Evolutionary conservation across 2,888 invertebrate genomes (phyloP), one percentile per base, ranked within the genome.

Genomic region (Catocala fraxini): DNA sequence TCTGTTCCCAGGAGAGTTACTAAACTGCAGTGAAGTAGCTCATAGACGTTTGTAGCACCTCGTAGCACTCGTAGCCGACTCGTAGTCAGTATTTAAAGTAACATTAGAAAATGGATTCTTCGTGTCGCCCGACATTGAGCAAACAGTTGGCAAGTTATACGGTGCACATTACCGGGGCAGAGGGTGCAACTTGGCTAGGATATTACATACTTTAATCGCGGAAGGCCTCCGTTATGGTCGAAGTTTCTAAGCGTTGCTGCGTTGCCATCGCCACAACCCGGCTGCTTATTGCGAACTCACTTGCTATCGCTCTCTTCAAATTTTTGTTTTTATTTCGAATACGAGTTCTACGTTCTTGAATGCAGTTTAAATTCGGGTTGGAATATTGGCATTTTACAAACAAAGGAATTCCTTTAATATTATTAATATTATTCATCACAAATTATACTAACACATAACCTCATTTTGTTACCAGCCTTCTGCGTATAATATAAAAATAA

Each of bases 131-230:
- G 48, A 34, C 35, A 51, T 55, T 56, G 42, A 39, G 43, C 59
- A 15, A 64, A 56, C 48, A 47, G 52, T 63, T 51, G 39, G 11
- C n/a, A 46, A 54, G 48, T 61, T 57, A 51, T 45, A 54, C 54
- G 80, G 80, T 75, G 79, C 78, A 82, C 81, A 86, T 86, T 84
- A 84, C 78, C 66, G 13, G 10, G 60, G 42, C 45, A 55, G 56
- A 59, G 62, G 59, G 53, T 60, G 77, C 75, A 88, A 84, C 82
- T 87, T 81, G 73, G 75, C 76, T 72, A 75, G 80, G 85, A 83
- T 87, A 89, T 89, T 88, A 89, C n/a, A n/a, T n/a, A n/a, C 88
- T 89, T 88, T 89, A 90, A 89, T 88, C 88, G 88, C 75, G 67
- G 75, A 83, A 87, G 84, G 86, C 86, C 86, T 79, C 80, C 78